Base-by-base conservation (phyloP, 2,888 invertebrate species). In the Seira ritae region DNA sequence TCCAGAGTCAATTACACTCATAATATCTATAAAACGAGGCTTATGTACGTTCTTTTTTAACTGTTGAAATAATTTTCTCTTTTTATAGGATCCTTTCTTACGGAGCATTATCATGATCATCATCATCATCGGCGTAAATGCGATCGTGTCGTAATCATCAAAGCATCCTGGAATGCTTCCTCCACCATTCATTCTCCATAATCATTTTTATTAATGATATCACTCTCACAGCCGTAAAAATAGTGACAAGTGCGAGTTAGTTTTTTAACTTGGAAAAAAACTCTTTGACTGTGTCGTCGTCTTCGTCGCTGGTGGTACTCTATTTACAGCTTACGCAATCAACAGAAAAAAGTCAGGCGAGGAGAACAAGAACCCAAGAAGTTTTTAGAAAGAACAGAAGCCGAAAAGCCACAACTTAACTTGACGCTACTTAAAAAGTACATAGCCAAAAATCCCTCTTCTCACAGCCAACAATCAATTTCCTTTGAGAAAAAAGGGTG, bases 321-420 rank as follows among this genome's bases (percentile, higher is more conserved):
- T 31, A 81, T 76, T 76, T 75, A 55, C 65, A 37, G 71, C 60
- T 81, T 81, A 81, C 81, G 76, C 71, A 81, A 81, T 76, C 66
- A 31, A 37, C 66, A 66, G 62, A 60, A 31, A 31, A 31, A 31
- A 31, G 8, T 80, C 50, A 80, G 74, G 69, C 74, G 62, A 31
- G 31, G 31, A n/a, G n/a, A n/a, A n/a, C n/a, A n/a, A n/a, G n/a
- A n/a, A 4, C 31, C 31, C 31, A 31, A 31, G 3, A 31, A 31
- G 31, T 31, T 31, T 31, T 31, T 31, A 2, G 8, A 72, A 17
- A 79, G 55, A 73, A 79, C 67, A 79, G 79, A 79, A 72, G 79
- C 79, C 72, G 71, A 66, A 31, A 31, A 31, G 31, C 31, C 31
- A 31, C 31, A 31, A 31, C 31, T 2, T 31, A 8, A 31, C 31